Evolutionary conservation across 2,113 vertebrate genomes (phyloP).

Genomic region (Centropus unirufus): DNA sequence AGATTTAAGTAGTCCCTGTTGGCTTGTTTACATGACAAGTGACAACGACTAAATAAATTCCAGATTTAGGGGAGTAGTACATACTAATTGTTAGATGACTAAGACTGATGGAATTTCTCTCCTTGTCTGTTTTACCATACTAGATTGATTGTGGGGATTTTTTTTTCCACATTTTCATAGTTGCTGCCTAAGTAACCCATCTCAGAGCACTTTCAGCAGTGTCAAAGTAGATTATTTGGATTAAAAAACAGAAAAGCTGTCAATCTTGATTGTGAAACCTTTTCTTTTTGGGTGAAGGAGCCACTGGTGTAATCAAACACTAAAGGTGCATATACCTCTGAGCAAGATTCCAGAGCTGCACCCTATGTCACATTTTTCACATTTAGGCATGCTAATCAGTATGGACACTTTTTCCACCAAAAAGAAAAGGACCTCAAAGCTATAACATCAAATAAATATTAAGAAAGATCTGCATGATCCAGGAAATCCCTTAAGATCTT

Average conservation of each 20-base stretch:
- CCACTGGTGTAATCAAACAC: not conserved
- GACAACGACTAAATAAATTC: slow-evolving; percentile 55
- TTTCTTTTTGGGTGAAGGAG: not conserved
- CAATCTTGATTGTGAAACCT: not conserved
- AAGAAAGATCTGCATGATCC: not conserved
- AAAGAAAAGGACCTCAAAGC: not conserved
- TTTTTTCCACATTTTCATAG: not conserved
- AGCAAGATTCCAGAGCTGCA: not conserved
- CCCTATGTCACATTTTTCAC: not conserved
- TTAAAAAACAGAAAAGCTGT: not conserved
- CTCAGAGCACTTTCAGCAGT: not conserved
- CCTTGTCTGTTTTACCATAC: not conserved
- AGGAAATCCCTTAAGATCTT: not conserved
- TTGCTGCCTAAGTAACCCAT: not conserved
- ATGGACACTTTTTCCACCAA: not conserved
- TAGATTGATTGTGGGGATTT: not conserved
- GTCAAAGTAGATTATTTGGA: not conserved
- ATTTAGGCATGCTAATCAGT: not conserved
- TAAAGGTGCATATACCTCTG: not conserved
- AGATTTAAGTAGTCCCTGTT: slow-evolving; percentile 45
- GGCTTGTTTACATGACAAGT: slow-evolving; percentile 56
- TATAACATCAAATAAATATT: not conserved
- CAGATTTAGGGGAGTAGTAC: slow-evolving; percentile 33
- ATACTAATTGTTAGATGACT: not conserved
- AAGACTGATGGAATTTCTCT: not conserved